Conservation (phyloP, 2,113 vertebrate species). For the Myanophis thanlyinensis region DNA sequence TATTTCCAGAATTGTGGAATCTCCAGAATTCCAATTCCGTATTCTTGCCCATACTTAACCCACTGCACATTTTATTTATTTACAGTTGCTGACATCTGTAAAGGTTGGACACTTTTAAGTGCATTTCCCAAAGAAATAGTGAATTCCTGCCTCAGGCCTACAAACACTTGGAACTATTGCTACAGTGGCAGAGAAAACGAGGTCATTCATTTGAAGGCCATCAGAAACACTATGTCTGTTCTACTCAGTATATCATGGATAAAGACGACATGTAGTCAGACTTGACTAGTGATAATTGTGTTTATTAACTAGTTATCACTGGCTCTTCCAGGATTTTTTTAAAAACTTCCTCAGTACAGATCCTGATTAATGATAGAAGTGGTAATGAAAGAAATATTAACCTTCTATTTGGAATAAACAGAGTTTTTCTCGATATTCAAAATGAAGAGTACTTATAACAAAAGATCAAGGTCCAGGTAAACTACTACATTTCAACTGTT, state of each 20-base stretch:
- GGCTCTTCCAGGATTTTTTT: not conserved
- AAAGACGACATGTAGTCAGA: not conserved
- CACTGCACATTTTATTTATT: not conserved
- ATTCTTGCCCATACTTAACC: constrained; percentile 1
- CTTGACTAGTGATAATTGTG: not conserved
- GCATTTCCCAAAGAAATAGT: not conserved
- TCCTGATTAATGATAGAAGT: not conserved
- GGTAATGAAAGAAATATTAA: not conserved
- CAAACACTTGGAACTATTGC: not conserved
- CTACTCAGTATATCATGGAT: not conserved
- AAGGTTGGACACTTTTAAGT: not conserved
- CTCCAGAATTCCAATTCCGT: constrained; percentile 25
- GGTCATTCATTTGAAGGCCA: not conserved
- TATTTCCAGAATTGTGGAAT: not conserved
- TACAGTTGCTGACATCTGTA: not conserved
- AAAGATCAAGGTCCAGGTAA: not conserved
- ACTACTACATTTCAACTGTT: not conserved
- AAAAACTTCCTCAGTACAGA: not conserved
- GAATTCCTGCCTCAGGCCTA: not conserved
- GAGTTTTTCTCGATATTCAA: not conserved
- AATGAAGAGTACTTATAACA: not conserved
- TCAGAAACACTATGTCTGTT: constrained; percentile 6
- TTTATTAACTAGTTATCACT: not conserved
- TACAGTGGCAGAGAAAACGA: not conserved
- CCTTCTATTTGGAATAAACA: not conserved